A percentile compares a stretch with the other conserved stretches of the same genome.
Conservation (phyloP, 2,888 invertebrate species). For the Heliconius sara region DNA sequence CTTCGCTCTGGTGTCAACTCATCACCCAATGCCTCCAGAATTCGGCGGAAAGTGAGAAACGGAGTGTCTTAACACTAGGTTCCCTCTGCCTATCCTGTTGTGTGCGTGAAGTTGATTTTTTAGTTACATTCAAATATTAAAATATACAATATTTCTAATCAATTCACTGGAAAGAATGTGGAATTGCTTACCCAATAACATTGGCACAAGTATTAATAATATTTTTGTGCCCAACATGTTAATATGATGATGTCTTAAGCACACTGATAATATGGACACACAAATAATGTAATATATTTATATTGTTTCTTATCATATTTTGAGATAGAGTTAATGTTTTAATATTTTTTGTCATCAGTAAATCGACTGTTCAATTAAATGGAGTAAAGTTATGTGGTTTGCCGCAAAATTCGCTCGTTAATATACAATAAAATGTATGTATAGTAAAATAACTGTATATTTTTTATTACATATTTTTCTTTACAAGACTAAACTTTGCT, state of each 20-base stretch:
- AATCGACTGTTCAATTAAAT: constrained; percentile 43
- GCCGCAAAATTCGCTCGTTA: constrained; percentile 11
- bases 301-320: constrained; percentile 29
- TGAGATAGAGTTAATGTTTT: constrained; percentile 46
- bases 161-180: background rate
- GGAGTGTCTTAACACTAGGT: no score
- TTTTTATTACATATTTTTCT: background rate
- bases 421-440: background rate
- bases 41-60: no score
- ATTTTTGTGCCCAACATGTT: constrained; percentile 49
- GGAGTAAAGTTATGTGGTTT: constrained; percentile 20
- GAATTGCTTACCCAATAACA: constrained; percentile 50
- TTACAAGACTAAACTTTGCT: background rate
- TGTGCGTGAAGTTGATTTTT: no score
- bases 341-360: constrained; percentile 50
- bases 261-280: constrained; percentile 29
- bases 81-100: no score
- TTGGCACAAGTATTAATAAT: constrained; percentile 52
- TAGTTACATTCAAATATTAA: constrained; percentile 1
- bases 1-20: no score
- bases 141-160: background rate
- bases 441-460: background rate
- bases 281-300: constrained; percentile 42
- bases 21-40: no score
- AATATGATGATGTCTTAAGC: constrained; percentile 19